Evolutionary conservation across 2,797 vertebrate genomes (phyloP).

Genomic region (Megalops cyprinoides): DNA sequence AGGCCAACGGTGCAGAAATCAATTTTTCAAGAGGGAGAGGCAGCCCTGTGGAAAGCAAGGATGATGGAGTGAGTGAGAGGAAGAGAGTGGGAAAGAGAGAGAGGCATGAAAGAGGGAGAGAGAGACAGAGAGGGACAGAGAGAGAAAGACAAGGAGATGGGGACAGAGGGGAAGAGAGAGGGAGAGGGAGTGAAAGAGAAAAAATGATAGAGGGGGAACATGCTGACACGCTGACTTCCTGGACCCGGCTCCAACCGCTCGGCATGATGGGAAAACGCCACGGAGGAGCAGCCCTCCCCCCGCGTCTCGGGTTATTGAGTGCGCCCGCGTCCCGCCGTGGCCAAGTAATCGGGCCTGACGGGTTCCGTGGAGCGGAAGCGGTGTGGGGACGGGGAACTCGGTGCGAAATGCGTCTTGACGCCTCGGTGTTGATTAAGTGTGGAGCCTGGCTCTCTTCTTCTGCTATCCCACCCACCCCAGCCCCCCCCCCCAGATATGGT

Average conservation of each 20-base stretch:
- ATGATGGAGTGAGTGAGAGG: slow-evolving; percentile 5
- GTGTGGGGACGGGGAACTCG: neutral
- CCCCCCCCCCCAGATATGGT: slow-evolving; percentile 35
- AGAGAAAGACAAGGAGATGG: neutral
- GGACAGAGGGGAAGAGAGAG: slow-evolving; percentile 22
- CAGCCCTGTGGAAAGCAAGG: neutral
- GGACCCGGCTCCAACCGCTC: slow-evolving; percentile 48
- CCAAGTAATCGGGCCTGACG: slow-evolving; percentile 32
- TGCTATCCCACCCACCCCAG: neutral
- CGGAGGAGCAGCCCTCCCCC: too few species aligned
- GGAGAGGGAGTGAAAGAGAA: too few species aligned
- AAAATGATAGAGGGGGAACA: slow-evolving; percentile 31
- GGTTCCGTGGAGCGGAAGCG: slow-evolving; percentile 4
- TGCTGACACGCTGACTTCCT: slow-evolving; percentile 27
- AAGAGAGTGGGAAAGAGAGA: slow-evolving; percentile 27
- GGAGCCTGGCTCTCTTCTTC: neutral
- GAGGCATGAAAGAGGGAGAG: slow-evolving; percentile 24
- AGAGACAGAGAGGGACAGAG: neutral
- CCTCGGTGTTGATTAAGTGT: slow-evolving; percentile 27
- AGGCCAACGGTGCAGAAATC: slow-evolving; percentile 60
- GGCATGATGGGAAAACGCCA: slow-evolving; percentile 29
- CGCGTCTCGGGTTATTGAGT: slow-evolving; percentile 13
- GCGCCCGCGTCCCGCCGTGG: slow-evolving; percentile 28
- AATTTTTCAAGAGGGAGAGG: slow-evolving; percentile 60
- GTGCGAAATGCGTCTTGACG: slow-evolving; percentile 1